A percentile compares a stretch with the other conserved stretches of the same genome.
phyloP scores from a whole-genome alignment of 2,888 invertebrate genomes.

The Lycocerus yunnanus region DNA sequence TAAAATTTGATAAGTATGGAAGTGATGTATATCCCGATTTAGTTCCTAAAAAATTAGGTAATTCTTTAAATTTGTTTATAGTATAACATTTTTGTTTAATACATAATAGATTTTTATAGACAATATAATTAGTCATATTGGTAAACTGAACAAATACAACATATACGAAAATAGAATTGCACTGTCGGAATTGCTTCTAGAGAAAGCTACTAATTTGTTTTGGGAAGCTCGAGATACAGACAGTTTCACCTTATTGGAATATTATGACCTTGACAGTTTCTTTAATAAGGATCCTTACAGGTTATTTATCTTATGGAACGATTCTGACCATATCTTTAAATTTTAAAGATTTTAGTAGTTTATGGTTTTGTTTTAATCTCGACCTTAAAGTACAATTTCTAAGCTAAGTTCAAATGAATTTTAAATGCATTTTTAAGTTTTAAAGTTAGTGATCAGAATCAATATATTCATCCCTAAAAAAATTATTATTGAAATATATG shows the following conservation, averaged over 20 bases:
- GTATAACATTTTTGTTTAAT: neutral
- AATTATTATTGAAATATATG: neutral
- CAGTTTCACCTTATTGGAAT: neutral
- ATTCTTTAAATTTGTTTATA: neutral
- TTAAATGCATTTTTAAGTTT: too few relatives aligned
- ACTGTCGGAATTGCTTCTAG: neutral
- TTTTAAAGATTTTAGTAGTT: too few relatives aligned
- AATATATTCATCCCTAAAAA: too few relatives aligned
- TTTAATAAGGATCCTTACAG: constrained; percentile 64
- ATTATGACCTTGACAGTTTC: constrained; percentile 59
- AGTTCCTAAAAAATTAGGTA: neutral
- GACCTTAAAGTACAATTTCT: too few relatives aligned
- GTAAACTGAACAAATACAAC: neutral
- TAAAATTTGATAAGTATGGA: neutral
- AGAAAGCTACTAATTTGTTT: neutral
- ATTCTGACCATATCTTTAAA: too few relatives aligned
- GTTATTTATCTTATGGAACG: constrained; percentile 40
- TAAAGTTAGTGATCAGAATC: too few relatives aligned
- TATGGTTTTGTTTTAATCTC: too few relatives aligned
- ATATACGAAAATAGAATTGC: neutral
- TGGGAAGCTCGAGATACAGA: neutral
- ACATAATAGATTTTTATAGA: neutral
- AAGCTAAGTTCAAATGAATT: too few relatives aligned
- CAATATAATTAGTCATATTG: neutral
- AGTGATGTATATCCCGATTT: neutral